Evolutionary conservation across 2,888 invertebrate species (phyloP).

Genomic region (Itoplectis maculator): DNA sequence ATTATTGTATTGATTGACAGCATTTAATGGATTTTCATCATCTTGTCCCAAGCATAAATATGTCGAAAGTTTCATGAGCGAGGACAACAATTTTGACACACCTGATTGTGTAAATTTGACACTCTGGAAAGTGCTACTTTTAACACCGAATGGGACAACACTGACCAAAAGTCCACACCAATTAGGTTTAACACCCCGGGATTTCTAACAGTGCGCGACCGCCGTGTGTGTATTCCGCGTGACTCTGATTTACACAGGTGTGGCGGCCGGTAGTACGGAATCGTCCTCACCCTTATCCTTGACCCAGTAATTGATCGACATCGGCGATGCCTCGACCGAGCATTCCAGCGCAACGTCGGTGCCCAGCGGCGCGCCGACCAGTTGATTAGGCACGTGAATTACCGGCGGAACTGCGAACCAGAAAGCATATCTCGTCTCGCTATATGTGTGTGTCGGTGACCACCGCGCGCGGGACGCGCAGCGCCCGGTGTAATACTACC

Average conservation of each 20-base stretch:
- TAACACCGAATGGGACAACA: no score
- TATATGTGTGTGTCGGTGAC: slow-evolving; percentile 19
- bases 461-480: no score
- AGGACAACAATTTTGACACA: no score
- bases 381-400: slow-evolving; percentile 96
- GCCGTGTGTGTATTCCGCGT: background rate
- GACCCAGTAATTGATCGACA: slow-evolving; percentile 96
- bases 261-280: background rate
- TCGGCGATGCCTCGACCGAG: slow-evolving; percentile 95
- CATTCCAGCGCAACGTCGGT: slow-evolving; percentile 95
- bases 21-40: no score
- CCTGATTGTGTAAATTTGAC: no score
- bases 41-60: no score
- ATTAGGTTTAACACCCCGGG: no score
- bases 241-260: background rate
- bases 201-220: no score
- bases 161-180: no score
- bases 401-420: slow-evolving; percentile 92
- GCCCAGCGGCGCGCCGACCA: slow-evolving; percentile 94
- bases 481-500: slow-evolving; percentile 34
- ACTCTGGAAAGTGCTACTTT: no score
- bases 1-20: no score
- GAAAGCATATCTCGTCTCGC: slow-evolving; percentile 68
- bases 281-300: slow-evolving; percentile 91
- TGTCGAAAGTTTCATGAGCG: no score